Evolutionary conservation across 64 coral and sea anemone genomes (phyloP).

Genomic region (Pocillopora verrucosa): DNA sequence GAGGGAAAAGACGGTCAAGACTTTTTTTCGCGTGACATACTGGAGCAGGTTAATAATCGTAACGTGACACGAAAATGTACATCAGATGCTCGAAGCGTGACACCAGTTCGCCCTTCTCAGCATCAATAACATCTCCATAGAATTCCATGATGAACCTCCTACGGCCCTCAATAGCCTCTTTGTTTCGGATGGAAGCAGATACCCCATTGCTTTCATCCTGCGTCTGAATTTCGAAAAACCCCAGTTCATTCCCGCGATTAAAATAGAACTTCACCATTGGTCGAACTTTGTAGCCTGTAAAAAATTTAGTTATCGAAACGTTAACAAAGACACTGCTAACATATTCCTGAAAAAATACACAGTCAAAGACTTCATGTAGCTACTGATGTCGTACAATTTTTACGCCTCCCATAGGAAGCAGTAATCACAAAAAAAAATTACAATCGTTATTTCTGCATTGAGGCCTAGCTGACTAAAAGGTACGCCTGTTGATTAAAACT

Average conservation of each 20-base stretch:
- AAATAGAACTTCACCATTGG: conserved; percentile 42
- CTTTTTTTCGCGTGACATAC: neutral
- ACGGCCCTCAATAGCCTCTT: neutral
- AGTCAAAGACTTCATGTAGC: no score
- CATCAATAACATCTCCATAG: conserved; percentile 14
- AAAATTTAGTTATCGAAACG: neutral
- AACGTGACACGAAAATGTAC: conserved; percentile 33
- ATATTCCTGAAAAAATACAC: no score
- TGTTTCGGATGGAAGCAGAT: conserved; percentile 9
- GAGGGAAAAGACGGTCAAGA: neutral
- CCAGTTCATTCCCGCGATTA: conserved; percentile 10
- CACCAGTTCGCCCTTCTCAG: conserved; percentile 1
- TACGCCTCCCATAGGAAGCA: no score
- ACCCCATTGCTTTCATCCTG: neutral
- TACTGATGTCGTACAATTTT: no score
- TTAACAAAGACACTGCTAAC: neutral
- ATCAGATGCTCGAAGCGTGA: conserved; percentile 34
- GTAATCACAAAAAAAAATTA: no score
- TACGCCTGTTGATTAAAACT: no score
- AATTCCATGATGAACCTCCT: conserved; percentile 32
- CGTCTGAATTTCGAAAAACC: conserved; percentile 25
- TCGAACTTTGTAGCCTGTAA: conserved; percentile 43
- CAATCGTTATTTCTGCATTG: no score
- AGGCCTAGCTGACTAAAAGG: no score
- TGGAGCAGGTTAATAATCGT: neutral